phyloP scores from a whole-genome alignment of 2,888 invertebrate species.

The Desoria tigrina region DNA sequence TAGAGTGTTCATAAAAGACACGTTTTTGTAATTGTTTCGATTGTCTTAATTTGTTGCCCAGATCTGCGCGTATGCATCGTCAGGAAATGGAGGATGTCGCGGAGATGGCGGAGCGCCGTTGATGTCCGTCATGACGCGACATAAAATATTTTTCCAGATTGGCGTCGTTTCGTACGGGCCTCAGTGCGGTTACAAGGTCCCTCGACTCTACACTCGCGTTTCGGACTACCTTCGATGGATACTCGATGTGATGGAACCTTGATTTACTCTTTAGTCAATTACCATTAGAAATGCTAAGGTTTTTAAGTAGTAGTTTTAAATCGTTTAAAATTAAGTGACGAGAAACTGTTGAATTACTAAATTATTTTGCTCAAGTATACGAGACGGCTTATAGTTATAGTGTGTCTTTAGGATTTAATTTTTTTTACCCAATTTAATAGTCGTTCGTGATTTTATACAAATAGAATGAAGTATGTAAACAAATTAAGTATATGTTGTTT shows the following conservation, averaged over 20 bases:
- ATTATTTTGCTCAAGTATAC: too few species aligned
- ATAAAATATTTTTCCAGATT: conserved; percentile 42
- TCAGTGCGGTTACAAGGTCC: conserved; percentile 36
- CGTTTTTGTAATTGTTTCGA: neutral
- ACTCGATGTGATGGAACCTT: conserved; percentile 36
- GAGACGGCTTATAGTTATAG: too few species aligned
- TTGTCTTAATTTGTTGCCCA: conserved; percentile 15
- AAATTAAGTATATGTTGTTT: too few species aligned
- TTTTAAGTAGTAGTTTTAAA: too few species aligned
- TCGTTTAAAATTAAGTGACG: too few species aligned
- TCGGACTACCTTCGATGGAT: conserved; percentile 41
- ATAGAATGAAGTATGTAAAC: too few species aligned
- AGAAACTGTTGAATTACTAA: too few species aligned
- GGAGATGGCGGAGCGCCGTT: conserved; percentile 45
- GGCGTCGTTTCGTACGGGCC: conserved; percentile 47
- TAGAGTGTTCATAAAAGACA: neutral
- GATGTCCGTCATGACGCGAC: conserved; percentile 36
- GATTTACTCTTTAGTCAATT: too few species aligned
- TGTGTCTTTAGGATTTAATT: too few species aligned
- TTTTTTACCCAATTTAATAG: too few species aligned
- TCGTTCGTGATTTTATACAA: too few species aligned
- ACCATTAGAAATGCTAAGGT: too few species aligned
- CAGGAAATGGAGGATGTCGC: conserved; percentile 29
- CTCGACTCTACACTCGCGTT: conserved; percentile 43
- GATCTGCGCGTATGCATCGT: conserved; percentile 38